Percentiles rank a stretch among this genome's conserved stretches.
phyloP scores from a whole-genome alignment of 2,797 vertebrate species.

The Schizothorax lantsangensis region DNA sequence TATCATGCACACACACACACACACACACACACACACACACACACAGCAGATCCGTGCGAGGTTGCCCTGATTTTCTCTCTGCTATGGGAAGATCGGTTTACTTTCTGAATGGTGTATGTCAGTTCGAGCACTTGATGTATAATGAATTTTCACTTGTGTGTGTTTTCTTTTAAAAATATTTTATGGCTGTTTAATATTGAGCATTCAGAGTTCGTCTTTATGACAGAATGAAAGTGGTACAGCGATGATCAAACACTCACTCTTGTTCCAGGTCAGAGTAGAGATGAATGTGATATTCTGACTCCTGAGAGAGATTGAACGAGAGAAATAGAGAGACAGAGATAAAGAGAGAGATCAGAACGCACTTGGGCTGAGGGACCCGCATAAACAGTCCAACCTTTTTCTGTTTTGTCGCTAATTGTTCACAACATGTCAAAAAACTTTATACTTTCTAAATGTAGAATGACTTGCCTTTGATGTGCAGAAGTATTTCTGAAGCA shows the following conservation, averaged over 20 bases:
- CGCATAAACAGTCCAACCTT: slow-evolving; percentile 54
- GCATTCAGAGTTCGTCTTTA: slow-evolving; percentile 71
- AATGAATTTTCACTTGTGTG: slow-evolving; percentile 74
- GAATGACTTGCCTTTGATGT: slow-evolving; percentile 70
- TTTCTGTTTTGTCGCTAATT: slow-evolving; percentile 37
- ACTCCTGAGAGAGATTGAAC: slow-evolving; percentile 68
- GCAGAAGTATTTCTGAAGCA: not conserved
- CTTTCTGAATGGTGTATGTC: slow-evolving; percentile 80
- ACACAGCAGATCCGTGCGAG: slow-evolving; percentile 59
- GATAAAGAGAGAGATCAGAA: slow-evolving; percentile 62
- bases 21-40: slow-evolving; percentile 56
- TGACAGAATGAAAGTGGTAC: slow-evolving; percentile 81
- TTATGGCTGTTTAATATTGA: slow-evolving; percentile 79
- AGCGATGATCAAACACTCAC: slow-evolving; percentile 76
- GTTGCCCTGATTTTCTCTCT: slow-evolving; percentile 67
- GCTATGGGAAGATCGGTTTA: slow-evolving; percentile 75
- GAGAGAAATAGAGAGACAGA: slow-evolving; percentile 54
- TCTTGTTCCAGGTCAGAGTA: slow-evolving; percentile 80
- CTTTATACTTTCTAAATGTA: slow-evolving; percentile 71
- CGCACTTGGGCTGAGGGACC: slow-evolving; percentile 70
- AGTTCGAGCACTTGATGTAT: slow-evolving; percentile 75
- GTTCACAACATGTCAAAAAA: slow-evolving; percentile 71
- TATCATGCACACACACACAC: slow-evolving; percentile 56
- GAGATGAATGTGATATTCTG: slow-evolving; percentile 74
- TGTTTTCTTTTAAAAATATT: slow-evolving; percentile 75